Evolutionary conservation across 2,113 vertebrate genomes (phyloP).

Genomic region (Boulengeromyrus knoepffleri): DNA sequence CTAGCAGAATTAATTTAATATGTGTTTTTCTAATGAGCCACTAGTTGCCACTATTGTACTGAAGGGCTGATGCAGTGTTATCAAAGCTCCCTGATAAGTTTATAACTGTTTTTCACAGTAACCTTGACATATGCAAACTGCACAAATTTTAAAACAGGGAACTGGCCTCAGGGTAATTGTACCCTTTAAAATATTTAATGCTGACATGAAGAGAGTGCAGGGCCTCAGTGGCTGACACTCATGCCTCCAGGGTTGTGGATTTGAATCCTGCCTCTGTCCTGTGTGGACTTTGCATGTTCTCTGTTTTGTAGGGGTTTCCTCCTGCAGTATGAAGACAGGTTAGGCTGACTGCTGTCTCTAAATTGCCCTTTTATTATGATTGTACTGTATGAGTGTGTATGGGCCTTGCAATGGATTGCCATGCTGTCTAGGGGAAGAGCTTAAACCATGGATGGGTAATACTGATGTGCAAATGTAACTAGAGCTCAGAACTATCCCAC

Average conservation of each 20-base stretch:
- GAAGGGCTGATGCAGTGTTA: neutral
- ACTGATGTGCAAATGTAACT: neutral
- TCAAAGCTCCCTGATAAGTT: neutral
- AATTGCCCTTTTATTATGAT: neutral
- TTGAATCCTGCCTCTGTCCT: neutral
- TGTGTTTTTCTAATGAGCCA: neutral
- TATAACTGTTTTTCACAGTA: neutral
- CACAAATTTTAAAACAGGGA: neutral
- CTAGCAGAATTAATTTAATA: neutral
- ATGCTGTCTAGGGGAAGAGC: neutral
- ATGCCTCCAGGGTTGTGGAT: neutral
- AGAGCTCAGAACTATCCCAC: neutral
- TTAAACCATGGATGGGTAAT: neutral
- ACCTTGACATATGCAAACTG: slow-evolving; percentile 1
- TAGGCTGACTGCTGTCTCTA: neutral
- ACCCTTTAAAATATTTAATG: neutral
- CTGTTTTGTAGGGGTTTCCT: neutral
- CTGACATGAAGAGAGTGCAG: neutral
- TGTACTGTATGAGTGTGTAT: neutral
- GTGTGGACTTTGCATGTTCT: neutral
- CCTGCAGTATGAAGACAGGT: neutral
- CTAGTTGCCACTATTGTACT: neutral
- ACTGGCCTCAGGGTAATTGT: neutral
- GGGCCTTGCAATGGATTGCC: neutral
- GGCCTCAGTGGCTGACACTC: neutral